Percentiles rank a stretch among this genome's conserved stretches.
Evolutionary conservation across 1,140 invertebrate genomes (phyloP).

Genomic region (Monochamus saltuarius): DNA sequence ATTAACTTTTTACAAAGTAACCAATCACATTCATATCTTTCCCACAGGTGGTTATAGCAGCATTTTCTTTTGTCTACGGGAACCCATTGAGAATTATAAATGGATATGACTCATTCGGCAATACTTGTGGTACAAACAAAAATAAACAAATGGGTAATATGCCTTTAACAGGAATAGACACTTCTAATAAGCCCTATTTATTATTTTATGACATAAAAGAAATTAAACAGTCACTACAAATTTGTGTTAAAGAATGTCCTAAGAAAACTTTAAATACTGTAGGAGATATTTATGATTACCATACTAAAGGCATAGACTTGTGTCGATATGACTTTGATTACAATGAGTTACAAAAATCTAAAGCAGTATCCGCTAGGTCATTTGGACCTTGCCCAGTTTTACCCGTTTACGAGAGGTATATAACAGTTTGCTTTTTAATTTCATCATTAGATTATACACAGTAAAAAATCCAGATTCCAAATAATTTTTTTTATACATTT

Average conservation of each 20-base stretch:
- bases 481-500: too few relatives aligned
- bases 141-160: conserved; percentile 74
- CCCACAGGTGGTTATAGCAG: conserved; percentile 76
- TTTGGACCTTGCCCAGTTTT: conserved; percentile 71
- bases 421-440: too few relatives aligned
- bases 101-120: conserved; percentile 95
- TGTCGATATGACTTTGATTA: conserved; percentile 73
- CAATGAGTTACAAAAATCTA: conserved; percentile 48
- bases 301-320: conserved; percentile 68
- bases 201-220: conserved; percentile 83
- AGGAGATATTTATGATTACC: conserved; percentile 72
- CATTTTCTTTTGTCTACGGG: conserved; percentile 86
- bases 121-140: conserved; percentile 84
- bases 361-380: conserved; percentile 53
- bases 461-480: too few relatives aligned
- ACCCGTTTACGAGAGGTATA: conserved; percentile 68
- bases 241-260: conserved; percentile 89
- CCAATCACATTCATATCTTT: conserved; percentile 10
- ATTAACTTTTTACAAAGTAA: too few relatives aligned
- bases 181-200: conserved; percentile 75
- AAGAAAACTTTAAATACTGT: conserved; percentile 62
- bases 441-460: not conserved
- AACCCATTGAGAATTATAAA: conserved; percentile 84
- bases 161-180: conserved; percentile 77
- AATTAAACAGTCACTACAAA: conserved; percentile 74